Evolutionary conservation across 2,113 vertebrate species (phyloP).

Genomic region (Leptosomus discolor): DNA sequence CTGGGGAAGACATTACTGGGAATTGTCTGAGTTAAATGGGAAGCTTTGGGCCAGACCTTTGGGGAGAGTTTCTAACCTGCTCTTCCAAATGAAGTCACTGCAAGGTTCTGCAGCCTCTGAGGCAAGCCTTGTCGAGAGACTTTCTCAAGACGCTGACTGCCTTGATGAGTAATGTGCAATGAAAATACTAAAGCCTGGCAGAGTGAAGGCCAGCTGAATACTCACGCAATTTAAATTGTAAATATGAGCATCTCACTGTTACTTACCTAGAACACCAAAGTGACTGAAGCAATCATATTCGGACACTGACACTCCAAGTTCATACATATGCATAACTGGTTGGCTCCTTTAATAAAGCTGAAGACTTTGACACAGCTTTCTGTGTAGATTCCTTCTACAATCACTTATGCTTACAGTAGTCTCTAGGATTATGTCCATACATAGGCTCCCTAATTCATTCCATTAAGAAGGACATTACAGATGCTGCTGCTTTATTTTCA

Average conservation of each 20-base stretch:
- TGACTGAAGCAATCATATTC: background rate
- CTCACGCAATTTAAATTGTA: background rate
- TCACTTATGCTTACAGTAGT: background rate
- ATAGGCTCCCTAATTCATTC: background rate
- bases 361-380: background rate
- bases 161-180: fast-evolving
- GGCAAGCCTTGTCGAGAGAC: background rate
- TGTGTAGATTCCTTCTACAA: background rate
- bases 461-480: background rate
- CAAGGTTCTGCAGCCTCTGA: background rate
- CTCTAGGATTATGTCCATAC: background rate
- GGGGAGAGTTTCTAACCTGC: background rate
- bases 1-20: background rate
- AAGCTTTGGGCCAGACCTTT: background rate
- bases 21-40: background rate
- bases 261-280: background rate
- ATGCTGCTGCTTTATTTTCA: background rate
- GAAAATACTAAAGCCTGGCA: background rate
- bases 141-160: background rate
- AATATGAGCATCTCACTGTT: background rate
- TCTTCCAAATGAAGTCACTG: background rate
- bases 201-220: background rate
- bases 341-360: background rate
- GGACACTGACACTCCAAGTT: background rate
- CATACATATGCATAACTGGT: fast-evolving